phyloP scores from a whole-genome alignment of 64 coral and sea anemone species.

The Pocillopora damicornis region DNA sequence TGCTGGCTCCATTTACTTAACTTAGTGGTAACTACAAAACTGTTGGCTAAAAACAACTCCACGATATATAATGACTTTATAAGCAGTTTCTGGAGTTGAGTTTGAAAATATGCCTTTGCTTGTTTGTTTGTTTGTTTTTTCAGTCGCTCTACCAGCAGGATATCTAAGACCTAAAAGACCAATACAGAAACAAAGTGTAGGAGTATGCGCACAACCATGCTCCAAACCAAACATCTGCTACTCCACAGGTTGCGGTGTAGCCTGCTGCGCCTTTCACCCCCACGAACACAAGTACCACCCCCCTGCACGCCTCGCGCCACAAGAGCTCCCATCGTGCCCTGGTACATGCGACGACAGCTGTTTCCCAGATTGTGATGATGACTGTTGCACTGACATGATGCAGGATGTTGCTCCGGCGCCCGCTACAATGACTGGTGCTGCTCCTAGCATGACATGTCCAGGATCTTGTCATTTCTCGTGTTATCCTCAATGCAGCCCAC shows the following conservation, averaged over 20 bases:
- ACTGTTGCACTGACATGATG: constrained; percentile 41
- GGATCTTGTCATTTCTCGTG: constrained; percentile 66
- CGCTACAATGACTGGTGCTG: background rate
- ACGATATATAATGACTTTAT: too few relatives aligned
- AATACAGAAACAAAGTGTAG: constrained; percentile 13
- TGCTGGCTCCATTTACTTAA: too few relatives aligned
- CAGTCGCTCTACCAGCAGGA: constrained; percentile 64
- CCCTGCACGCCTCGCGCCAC: background rate
- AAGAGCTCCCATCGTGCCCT: constrained; percentile 34
- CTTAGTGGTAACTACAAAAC: too few relatives aligned
- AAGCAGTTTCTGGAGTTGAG: background rate
- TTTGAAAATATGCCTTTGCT: too few relatives aligned
- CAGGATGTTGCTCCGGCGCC: background rate
- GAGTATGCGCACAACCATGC: constrained; percentile 74
- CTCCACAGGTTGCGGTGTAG: constrained; percentile 41
- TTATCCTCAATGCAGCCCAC: constrained; percentile 65
- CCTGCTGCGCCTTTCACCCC: constrained; percentile 62
- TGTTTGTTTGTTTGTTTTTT: background rate
- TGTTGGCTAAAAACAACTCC: too few relatives aligned
- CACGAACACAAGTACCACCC: background rate
- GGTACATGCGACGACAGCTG: constrained; percentile 46
- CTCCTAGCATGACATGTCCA: constrained; percentile 41
- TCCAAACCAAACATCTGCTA: constrained; percentile 66
- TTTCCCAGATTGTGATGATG: constrained; percentile 55
- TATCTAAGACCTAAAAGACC: constrained; percentile 64